phyloP scores from a whole-genome alignment of 2,888 invertebrate species.

The Pyrrhosoma nymphula region DNA sequence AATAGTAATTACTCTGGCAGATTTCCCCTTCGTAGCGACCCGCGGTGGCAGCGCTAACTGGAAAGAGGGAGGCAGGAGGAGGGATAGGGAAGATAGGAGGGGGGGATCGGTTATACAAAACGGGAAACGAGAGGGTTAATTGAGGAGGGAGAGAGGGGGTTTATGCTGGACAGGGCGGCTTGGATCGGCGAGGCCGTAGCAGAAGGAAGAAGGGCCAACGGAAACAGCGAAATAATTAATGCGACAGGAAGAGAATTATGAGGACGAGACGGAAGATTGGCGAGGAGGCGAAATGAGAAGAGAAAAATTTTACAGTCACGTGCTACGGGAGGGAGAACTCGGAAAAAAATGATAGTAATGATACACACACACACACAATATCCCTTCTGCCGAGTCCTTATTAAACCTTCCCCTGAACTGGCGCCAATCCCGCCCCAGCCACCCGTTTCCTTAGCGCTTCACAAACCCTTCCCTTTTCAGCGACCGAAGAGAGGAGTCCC shows the following conservation, averaged over 20 bases:
- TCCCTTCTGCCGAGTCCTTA: not conserved
- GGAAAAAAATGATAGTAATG: not conserved
- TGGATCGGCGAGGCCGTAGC: not conserved
- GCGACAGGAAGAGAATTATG: slow-evolving; percentile 24
- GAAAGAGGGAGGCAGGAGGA: no score
- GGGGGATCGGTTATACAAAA: not conserved
- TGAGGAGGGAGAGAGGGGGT: not conserved
- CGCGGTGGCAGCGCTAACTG: no score
- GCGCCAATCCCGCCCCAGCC: not conserved
- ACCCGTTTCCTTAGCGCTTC: not conserved
- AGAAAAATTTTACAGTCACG: not conserved
- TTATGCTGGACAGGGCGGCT: not conserved
- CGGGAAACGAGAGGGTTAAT: not conserved
- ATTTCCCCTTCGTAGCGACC: no score
- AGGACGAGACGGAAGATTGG: not conserved
- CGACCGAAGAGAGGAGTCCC: not conserved
- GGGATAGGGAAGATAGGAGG: no score
- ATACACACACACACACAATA: not conserved
- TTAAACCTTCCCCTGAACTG: not conserved
- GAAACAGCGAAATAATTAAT: slow-evolving; percentile 16
- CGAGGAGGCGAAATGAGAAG: not conserved
- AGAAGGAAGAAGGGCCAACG: not conserved
- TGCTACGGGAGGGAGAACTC: not conserved
- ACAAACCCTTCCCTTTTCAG: not conserved
- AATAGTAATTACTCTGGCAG: no score